These are phyloP conservation scores for Xylocampa areola DNA, from an alignment of 2,888 invertebrate genomes.

Conservation along the genomic window DNA sequence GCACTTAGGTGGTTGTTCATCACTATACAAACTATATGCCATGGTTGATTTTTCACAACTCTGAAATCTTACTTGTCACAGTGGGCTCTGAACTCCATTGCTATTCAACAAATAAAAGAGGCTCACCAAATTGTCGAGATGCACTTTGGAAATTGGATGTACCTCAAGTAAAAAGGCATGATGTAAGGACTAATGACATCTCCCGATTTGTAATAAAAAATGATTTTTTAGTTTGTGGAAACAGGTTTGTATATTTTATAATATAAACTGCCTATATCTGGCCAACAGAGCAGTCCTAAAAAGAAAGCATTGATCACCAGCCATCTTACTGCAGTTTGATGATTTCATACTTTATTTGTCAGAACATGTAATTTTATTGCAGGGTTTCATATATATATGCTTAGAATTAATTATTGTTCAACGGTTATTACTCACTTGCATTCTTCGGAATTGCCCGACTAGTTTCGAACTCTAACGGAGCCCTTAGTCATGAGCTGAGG, in stretches of 20 bases:
- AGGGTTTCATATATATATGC: no score
- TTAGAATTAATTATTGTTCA: no score
- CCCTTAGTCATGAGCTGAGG: no score
- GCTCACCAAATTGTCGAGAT: conserved; percentile 64
- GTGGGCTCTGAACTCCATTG: conserved; percentile 76
- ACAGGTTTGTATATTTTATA: conserved; percentile 71
- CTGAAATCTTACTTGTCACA: conserved; percentile 71
- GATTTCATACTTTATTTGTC: no score
- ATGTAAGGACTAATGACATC: conserved; percentile 83
- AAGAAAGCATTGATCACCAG: no score
- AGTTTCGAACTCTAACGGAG: no score
- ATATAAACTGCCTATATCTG: background rate
- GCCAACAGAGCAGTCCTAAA: no score
- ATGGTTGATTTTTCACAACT: conserved; percentile 75
- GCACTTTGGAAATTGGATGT: conserved; percentile 74
- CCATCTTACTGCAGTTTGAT: no score
- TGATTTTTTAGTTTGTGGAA: conserved; percentile 78
- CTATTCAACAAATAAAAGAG: conserved; percentile 68
- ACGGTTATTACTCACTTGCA: no score
- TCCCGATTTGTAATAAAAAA: conserved; percentile 80
- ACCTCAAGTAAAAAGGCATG: conserved; percentile 73
- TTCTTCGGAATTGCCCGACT: no score
- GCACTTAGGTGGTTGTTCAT: conserved; percentile 69
- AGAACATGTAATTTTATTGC: no score
- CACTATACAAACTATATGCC: conserved; percentile 81